Evolutionary conservation across 1,140 invertebrate genomes (phyloP), one percentile per base, ranked within the genome.

Genomic region (Camponotus pennsylvanicus): DNA sequence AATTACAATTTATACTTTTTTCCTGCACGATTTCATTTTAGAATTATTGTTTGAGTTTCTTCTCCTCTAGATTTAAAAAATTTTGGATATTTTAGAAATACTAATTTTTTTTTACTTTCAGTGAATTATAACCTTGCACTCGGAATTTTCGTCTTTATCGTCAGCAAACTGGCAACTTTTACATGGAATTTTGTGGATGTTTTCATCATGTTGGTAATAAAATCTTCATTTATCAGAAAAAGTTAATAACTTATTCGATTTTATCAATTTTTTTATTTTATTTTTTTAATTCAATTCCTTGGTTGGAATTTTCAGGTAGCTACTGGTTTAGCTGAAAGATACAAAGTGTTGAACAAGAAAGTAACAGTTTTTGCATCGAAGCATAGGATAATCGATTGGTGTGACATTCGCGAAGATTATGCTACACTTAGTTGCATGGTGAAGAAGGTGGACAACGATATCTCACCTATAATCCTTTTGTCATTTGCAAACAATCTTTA

Each of bases 401-500:
- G 94, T 40, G 93, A 95, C 63, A 91, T 96, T 52, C 95, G 97
- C 8, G 95, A 96, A 89, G 95, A 96, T 86, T 97, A 97, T 87
- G 96, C 96, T 2, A 94, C 93, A 89, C 90, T 97, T 3, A 96
- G 96, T 77, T 93, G 93, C 21, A 89, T 97, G 0, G 96, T 96
- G 27, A 96, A 95, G 86, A 94, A 94, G 63, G 93, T 96, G 15
- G 96, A 97, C 86, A 92, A 96, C 37, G 91, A 95, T 49, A 94
- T 97, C 59, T 96, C 96, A 0, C 92, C 94, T 0, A 95, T 97
- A 2, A 95, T 97, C 6, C 93, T 97, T 1, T 91, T 97, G 7
- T 97, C 97, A 0, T 97, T 97, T 79, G 95, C 95, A 2, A 97
- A 96, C 85, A 97, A 97, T 93, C 92, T 97, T 0, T 97, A 97